These are phyloP conservation scores for Diarsia brunnea DNA, from an alignment of 2,888 invertebrate genomes.

Conservation along the genomic window DNA sequence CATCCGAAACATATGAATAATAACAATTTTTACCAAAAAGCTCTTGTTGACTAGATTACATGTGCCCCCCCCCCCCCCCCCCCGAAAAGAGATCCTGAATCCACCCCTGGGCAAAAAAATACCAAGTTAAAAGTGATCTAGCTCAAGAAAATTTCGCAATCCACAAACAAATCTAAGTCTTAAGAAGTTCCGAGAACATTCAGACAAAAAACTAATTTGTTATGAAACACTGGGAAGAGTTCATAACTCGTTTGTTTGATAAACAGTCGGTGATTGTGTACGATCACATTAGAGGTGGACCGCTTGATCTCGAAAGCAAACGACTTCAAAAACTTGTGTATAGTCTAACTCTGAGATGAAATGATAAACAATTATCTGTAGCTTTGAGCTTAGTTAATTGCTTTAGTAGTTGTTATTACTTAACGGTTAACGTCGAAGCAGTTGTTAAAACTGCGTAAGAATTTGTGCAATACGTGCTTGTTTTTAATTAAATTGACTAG, in stretches of 20 bases:
- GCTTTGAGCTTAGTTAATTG: slow-evolving; percentile 46
- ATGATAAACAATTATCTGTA: slow-evolving; percentile 44
- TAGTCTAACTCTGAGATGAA: slow-evolving; percentile 50
- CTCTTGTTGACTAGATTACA: too few species aligned
- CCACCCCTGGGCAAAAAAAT: too few species aligned
- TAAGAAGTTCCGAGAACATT: slow-evolving; percentile 71
- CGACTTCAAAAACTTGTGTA: slow-evolving; percentile 57
- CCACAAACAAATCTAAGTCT: slow-evolving; percentile 28
- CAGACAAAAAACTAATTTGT: slow-evolving; percentile 73
- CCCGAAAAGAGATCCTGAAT: too few species aligned
- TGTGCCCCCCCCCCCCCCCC: too few species aligned
- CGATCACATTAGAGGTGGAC: slow-evolving; percentile 47
- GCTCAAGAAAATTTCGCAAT: not conserved
- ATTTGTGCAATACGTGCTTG: not conserved
- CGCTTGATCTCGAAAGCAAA: slow-evolving; percentile 47
- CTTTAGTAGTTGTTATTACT: slow-evolving; percentile 29
- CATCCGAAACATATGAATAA: too few species aligned
- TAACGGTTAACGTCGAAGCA: slow-evolving; percentile 10
- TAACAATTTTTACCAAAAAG: too few species aligned
- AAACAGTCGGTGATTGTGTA: slow-evolving; percentile 69
- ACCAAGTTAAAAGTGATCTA: slow-evolving; percentile 1
- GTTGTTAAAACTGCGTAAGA: not conserved
- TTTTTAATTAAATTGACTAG: not conserved
- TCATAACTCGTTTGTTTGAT: slow-evolving; percentile 77
- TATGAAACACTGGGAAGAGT: slow-evolving; percentile 81